These are phyloP conservation scores for Porites lobata DNA, from an alignment of 92 coral and sea anemone species.

Conservation along the genomic window DNA sequence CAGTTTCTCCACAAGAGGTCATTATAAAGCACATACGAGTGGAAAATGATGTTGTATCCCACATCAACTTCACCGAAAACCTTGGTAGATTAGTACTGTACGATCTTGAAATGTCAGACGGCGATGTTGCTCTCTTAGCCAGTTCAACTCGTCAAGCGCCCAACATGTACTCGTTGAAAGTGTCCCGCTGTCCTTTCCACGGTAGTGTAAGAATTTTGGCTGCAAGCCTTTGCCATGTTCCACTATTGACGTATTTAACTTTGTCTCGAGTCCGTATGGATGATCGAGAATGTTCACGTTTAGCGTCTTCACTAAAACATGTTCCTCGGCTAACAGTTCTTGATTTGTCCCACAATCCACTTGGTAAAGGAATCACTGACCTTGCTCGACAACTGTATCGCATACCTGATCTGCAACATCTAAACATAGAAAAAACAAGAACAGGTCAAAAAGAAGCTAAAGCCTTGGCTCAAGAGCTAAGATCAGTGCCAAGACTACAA, in stretches of 20 bases:
- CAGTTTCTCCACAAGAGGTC: not conserved
- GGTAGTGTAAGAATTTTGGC: not conserved
- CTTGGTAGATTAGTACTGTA: not conserved
- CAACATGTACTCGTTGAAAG: not conserved
- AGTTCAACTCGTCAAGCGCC: conserved; percentile 3
- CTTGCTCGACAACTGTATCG: conserved; percentile 6
- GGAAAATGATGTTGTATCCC: conserved; percentile 8
- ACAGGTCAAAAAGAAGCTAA: conserved; percentile 12
- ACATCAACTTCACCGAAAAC: conserved; percentile 17
- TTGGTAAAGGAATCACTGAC: conserved; percentile 12
- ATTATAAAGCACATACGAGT: not conserved
- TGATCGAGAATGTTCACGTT: not conserved
- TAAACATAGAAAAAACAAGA: not conserved
- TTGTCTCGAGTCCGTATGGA: conserved; percentile 22
- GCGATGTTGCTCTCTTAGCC: conserved; percentile 1
- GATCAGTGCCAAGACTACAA: not conserved
- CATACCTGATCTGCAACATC: conserved; percentile 17
- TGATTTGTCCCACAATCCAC: conserved; percentile 1
- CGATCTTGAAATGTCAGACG: not conserved
- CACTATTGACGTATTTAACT: not conserved
- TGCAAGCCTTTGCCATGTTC: conserved; percentile 8
- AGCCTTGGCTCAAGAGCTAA: not conserved
- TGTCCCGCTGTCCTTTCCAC: not conserved
- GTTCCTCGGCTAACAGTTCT: not conserved
- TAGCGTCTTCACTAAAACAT: conserved; percentile 5